A percentile compares a stretch with the other conserved stretches of the same genome.
Conservation (phyloP, 2,888 invertebrate species). For the Yponomeuta plumbellus region DNA sequence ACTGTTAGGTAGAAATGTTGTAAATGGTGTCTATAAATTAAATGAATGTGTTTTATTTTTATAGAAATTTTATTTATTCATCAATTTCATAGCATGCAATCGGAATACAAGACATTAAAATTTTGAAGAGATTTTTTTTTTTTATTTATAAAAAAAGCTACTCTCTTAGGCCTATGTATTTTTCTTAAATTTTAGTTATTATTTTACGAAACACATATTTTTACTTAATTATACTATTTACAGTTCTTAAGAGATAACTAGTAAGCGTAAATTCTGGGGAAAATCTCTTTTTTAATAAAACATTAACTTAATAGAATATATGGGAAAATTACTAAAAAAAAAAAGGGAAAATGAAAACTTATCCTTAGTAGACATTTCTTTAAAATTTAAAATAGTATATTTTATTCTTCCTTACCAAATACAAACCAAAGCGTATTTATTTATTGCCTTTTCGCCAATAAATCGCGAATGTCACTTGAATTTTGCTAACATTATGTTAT, state of each 20-base stretch:
- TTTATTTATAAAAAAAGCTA: background rate
- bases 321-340: slow-evolving; percentile 22
- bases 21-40: background rate
- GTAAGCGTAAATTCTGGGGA: slow-evolving; percentile 26
- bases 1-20: too few relatives aligned
- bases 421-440: slow-evolving; percentile 22
- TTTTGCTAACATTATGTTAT: background rate
- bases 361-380: slow-evolving; percentile 24
- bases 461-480: background rate
- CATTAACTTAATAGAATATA: slow-evolving; percentile 28
- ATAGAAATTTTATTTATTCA: slow-evolving; percentile 9
- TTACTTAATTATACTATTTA: slow-evolving; percentile 21
- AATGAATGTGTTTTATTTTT: background rate
- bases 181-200: background rate
- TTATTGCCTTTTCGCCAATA: slow-evolving; percentile 20
- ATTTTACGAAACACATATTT: background rate
- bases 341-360: slow-evolving; percentile 13
- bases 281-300: slow-evolving; percentile 18
- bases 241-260: slow-evolving; percentile 23
- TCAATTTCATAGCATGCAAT: slow-evolving; percentile 16
- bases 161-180: background rate
- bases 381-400: slow-evolving; percentile 22
- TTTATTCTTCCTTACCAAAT: slow-evolving; percentile 18
- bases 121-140: background rate
- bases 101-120: background rate